Evolutionary conservation across 1,140 invertebrate genomes (phyloP), one percentile per base, ranked within the genome.

Genomic region (Agrilus planipennis): DNA sequence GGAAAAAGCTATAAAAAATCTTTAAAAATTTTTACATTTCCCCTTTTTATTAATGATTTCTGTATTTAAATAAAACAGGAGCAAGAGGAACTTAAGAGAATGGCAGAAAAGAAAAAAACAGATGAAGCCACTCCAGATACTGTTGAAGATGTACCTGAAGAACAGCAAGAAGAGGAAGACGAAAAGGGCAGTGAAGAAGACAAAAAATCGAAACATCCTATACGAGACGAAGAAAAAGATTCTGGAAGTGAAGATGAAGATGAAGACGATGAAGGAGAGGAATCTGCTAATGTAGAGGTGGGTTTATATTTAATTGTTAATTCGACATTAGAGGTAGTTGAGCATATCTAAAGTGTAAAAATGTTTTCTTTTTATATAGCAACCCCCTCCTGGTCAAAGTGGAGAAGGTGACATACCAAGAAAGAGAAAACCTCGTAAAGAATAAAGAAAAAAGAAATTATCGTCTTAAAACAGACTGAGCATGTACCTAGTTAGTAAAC

Each of bases 71-170:
- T 17, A 38, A 21, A 7, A 27, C 43, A 61, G 57, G 59, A 59
- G 42, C 54, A 53, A 37, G 58, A 62, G 41, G 58, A 58, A 38
- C 28, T 54, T 15, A 44, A 39, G 11, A 42, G 56, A 38, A 52
- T 58, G 49, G 66, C 62, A 37, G 57, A 65, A 28, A 68, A 64
- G 38, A 81, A 72, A 65, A 82, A 75, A 62, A 79, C 72, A 42
- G 73, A 78, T 61, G 71, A 64, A 42, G 39, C 57, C 22, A 58
- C 60, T 30, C 63, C 68, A 30, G 72, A 76, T 57, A 40, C 56
- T 15, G 50, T 52, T 12, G 58, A 62, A 18, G 67, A 70, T 55
- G 64, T 57, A 16, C 30, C 40, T 20, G 55, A 62, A 34, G 53
- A 57, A 16, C 62, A 66, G 12, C 63, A 62, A 3, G 65, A 68